Percentiles rank a stretch among this genome's conserved stretches.
These are phyloP conservation scores for Aeoliscus strigatus DNA, from an alignment of 2,797 vertebrate species.

Conservation along the genomic window DNA sequence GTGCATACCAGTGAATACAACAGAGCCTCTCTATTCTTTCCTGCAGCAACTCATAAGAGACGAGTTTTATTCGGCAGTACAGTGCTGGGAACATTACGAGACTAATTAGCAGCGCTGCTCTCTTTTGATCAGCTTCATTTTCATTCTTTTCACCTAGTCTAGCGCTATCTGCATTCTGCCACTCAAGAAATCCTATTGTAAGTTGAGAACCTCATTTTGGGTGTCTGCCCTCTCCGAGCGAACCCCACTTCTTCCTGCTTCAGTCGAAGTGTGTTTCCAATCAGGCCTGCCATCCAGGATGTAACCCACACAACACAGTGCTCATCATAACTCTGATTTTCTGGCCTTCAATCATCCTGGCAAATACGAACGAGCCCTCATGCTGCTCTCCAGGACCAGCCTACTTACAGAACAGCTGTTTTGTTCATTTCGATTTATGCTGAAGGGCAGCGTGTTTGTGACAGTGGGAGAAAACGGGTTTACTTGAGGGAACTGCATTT, in stretches of 20 bases:
- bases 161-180: constrained; percentile 39
- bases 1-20: neutral
- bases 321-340: constrained; percentile 10
- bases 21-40: constrained; percentile 9
- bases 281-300: constrained; percentile 14
- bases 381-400: constrained; percentile 4
- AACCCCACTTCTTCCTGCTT: neutral
- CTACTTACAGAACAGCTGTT: neutral
- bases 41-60: constrained; percentile 30
- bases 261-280: constrained; percentile 6
- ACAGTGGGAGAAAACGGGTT: no score
- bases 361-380: constrained; percentile 8
- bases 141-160: constrained; percentile 62
- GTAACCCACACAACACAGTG: neutral
- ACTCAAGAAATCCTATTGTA: constrained; percentile 38
- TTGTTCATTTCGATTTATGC: constrained; percentile 13
- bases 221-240: constrained; percentile 10
- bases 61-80: constrained; percentile 35
- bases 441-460: constrained; percentile 11
- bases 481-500: constrained; percentile 2
- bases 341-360: constrained; percentile 20
- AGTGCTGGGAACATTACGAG: constrained; percentile 41
- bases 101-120: constrained; percentile 56
- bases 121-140: constrained; percentile 56
- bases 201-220: constrained; percentile 34